Percentiles rank a stretch among this genome's conserved stretches.
phyloP scores from a whole-genome alignment of 2,888 invertebrate species.

The Noctua janthe region DNA sequence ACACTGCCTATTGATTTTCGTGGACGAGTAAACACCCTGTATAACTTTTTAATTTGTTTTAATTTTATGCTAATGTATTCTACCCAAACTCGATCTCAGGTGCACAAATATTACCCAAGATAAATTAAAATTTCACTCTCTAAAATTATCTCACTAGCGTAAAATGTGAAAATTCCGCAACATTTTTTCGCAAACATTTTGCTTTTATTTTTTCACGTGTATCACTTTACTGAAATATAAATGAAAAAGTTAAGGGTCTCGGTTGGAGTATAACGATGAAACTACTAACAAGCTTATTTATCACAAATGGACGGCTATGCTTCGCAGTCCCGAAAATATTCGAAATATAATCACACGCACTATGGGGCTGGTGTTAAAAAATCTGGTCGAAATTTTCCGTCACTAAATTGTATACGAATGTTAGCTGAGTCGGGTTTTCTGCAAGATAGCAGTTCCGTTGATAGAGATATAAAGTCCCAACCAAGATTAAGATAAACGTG shows the following conservation, averaged over 20 bases:
- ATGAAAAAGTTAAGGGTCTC: slow-evolving; percentile 52
- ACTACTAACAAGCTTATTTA: slow-evolving; percentile 61
- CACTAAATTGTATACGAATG: slow-evolving; percentile 38
- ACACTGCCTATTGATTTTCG: slow-evolving; percentile 45
- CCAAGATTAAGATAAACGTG: slow-evolving; percentile 83
- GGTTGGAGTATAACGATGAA: slow-evolving; percentile 36
- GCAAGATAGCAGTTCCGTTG: slow-evolving; percentile 69
- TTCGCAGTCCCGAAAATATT: slow-evolving; percentile 39
- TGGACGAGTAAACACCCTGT: slow-evolving; percentile 10
- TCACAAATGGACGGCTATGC: slow-evolving; percentile 43
- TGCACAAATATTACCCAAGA: slow-evolving; percentile 26
- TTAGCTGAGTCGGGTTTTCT: slow-evolving; percentile 44
- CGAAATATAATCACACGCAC: slow-evolving; percentile 46
- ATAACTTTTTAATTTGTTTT: slow-evolving; percentile 37
- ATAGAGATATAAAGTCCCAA: slow-evolving; percentile 78
- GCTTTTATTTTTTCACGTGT: slow-evolving; percentile 29
- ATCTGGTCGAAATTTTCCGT: slow-evolving; percentile 37
- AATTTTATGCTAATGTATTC: slow-evolving; percentile 49
- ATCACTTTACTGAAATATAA: slow-evolving; percentile 41
- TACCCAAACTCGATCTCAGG: slow-evolving; percentile 30
- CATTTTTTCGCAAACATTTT: slow-evolving; percentile 27
- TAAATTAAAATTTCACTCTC: slow-evolving; percentile 30
- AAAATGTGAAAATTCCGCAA: slow-evolving; percentile 23
- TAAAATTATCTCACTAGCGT: slow-evolving; percentile 40
- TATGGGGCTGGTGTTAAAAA: slow-evolving; percentile 24